A percentile compares a stretch with the other conserved stretches of the same genome.
Evolutionary conservation across 2,888 invertebrate genomes (phyloP).

Genomic region (Calliopum simillimum): DNA sequence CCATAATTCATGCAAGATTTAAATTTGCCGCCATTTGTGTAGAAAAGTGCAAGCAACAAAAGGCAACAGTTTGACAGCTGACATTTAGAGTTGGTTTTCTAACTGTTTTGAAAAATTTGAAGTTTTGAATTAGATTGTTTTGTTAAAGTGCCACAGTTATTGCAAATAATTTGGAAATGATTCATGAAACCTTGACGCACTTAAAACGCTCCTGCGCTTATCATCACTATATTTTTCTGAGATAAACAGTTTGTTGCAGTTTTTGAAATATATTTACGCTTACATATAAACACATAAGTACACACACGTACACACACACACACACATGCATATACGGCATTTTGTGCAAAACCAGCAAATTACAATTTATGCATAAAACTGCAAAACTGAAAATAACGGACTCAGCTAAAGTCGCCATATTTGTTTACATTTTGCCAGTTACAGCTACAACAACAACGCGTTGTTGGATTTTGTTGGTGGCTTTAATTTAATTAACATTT

Average conservation of each 20-base stretch:
- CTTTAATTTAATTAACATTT: constrained; percentile 35
- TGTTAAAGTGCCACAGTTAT: too few species aligned
- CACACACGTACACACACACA: constrained; percentile 24
- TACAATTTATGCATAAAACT: constrained; percentile 28
- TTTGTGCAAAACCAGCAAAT: constrained; percentile 10
- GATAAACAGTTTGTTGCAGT: constrained; percentile 21
- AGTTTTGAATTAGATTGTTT: not conserved
- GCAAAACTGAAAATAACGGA: constrained; percentile 11
- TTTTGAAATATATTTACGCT: constrained; percentile 12
- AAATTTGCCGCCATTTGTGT: too few species aligned
- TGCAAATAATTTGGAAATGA: too few species aligned
- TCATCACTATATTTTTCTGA: not conserved
- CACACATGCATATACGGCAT: not conserved
- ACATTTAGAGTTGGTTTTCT: too few species aligned
- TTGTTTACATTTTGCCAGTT: constrained; percentile 13
- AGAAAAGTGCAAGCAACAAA: too few species aligned
- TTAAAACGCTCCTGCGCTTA: not conserved
- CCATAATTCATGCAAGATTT: too few species aligned
- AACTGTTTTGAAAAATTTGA: too few species aligned
- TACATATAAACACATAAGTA: constrained; percentile 11
- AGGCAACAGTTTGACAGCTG: too few species aligned
- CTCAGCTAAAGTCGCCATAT: constrained; percentile 25
- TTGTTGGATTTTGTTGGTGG: constrained; percentile 1
- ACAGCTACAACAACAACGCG: not conserved
- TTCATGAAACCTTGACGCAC: too few species aligned